These are phyloP conservation scores for Pangasius mekongensis DNA, from an alignment of 2,797 vertebrate genomes.

Conservation along the genomic window DNA sequence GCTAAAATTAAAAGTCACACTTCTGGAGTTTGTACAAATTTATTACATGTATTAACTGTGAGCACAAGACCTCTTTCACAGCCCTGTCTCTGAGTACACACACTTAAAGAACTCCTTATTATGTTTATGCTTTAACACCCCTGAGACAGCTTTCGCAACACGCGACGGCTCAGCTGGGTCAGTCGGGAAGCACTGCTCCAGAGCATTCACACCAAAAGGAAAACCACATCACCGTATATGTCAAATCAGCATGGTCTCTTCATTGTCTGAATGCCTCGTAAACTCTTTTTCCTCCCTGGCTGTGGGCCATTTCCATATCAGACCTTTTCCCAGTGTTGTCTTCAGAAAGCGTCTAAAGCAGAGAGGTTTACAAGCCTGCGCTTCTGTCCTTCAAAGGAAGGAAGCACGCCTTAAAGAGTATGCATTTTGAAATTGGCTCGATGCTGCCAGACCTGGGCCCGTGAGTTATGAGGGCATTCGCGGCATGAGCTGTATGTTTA, in stretches of 20 bases:
- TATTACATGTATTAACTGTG: not conserved
- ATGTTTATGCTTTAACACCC: not conserved
- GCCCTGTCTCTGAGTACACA: not conserved
- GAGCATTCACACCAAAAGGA: constrained; percentile 45
- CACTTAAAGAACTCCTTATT: not conserved
- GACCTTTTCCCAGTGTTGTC: constrained; percentile 30
- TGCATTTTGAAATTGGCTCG: constrained; percentile 56
- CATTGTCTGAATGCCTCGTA: constrained; percentile 47
- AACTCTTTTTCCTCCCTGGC: constrained; percentile 32
- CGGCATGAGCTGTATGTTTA: constrained; percentile 57
- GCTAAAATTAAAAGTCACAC: constrained; percentile 8
- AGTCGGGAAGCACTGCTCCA: not conserved
- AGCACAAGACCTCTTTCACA: not conserved
- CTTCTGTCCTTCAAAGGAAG: constrained; percentile 55
- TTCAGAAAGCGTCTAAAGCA: constrained; percentile 35
- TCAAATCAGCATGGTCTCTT: not conserved
- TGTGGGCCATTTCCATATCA: constrained; percentile 43
- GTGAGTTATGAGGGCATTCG: constrained; percentile 62
- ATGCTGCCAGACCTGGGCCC: constrained; percentile 32
- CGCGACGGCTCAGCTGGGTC: not conserved
- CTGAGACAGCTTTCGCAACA: not conserved
- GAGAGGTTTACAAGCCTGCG: constrained; percentile 50
- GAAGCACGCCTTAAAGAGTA: constrained; percentile 57
- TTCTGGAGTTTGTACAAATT: constrained; percentile 1
- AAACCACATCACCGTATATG: constrained; percentile 20